Evolutionary conservation across 2,888 invertebrate species (phyloP), one percentile per base, ranked within the genome.

Genomic region (Protonemura montana): DNA sequence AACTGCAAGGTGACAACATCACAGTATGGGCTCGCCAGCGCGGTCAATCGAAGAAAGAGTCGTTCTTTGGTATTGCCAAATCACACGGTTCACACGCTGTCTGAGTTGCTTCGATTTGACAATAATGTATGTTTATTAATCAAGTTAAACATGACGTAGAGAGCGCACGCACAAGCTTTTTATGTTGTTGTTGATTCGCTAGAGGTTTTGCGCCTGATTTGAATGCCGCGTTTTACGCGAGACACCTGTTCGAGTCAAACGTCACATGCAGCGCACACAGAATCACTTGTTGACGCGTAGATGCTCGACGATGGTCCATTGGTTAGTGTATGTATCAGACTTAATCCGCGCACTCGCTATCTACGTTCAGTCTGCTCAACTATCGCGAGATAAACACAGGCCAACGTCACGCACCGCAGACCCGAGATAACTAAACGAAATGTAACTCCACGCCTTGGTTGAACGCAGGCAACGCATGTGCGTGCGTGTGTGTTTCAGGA

Each of bases 1-100:
- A 59, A 59, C 59, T 59, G 59, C 59, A 59, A 59, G 59, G 59
- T 59, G 59, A 59, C 59, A 59, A 59, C 59, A 59, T 59, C 59
- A 21, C 59, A n/a, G n/a, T 35, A 35, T 35, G 35, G 10, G 35
- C 10, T 35, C 6, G 59, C 59, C 13, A 59, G 59, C 59, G 13
- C 59, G 59, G 59, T 59, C 59, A 59, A 13, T 21, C 35, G 10
- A 16, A 2, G 59, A 59, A 59, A 59, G 7, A 10, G 59, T 21
- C 59, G 59, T 59, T 59, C 59, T 21, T 16, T 59, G n/a, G n/a
- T n/a, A n/a, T n/a, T n/a, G n/a, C n/a, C n/a, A n/a, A n/a, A n/a
- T n/a, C n/a, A n/a, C n/a, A n/a, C 21, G 2, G 21, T 59, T 59
- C 59, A 59, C 59, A 10, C 35, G 35, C 35, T 59, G 1, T 2